phyloP scores from a whole-genome alignment of 2,888 invertebrate genomes.

The Ctena decussata region DNA sequence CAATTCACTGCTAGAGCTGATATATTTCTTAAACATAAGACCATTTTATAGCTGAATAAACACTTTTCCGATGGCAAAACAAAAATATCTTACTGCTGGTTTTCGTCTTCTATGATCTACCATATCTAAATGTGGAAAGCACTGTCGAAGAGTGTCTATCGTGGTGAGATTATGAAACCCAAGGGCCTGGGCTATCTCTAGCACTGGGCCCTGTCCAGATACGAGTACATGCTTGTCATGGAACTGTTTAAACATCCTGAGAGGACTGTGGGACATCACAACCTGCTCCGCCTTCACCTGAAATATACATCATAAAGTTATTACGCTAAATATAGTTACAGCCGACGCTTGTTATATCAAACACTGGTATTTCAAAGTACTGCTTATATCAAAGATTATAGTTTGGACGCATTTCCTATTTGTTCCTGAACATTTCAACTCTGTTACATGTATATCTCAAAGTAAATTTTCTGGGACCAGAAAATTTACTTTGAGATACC shows the following conservation, averaged over 20 bases:
- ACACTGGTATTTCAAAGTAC: too few relatives aligned
- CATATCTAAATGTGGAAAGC: slow-evolving; percentile 90
- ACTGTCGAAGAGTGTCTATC: slow-evolving; percentile 89
- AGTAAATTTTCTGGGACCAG: too few relatives aligned
- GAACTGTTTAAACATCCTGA: slow-evolving; percentile 89
- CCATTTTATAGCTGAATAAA: too few relatives aligned
- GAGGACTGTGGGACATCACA: slow-evolving; percentile 90
- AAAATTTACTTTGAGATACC: too few relatives aligned
- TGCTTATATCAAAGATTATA: too few relatives aligned
- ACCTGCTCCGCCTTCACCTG: slow-evolving; percentile 89
- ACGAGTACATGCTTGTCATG: slow-evolving; percentile 90
- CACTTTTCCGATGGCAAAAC: slow-evolving; percentile 86
- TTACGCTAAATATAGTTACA: too few relatives aligned
- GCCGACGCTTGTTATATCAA: too few relatives aligned
- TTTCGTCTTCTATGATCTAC: slow-evolving; percentile 88
- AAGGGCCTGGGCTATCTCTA: slow-evolving; percentile 88
- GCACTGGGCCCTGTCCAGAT: slow-evolving; percentile 89
- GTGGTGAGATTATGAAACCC: slow-evolving; percentile 90
- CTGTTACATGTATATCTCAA: too few relatives aligned
- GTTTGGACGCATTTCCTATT: too few relatives aligned
- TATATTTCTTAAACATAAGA: too few relatives aligned
- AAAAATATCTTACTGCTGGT: slow-evolving; percentile 82
- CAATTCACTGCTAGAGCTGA: too few relatives aligned
- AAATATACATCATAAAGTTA: slow-evolving; percentile 31
- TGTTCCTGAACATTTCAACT: too few relatives aligned